Percentiles rank a stretch among this genome's conserved stretches.
These are phyloP conservation scores for Heliconius sara DNA, from an alignment of 2,888 invertebrate species.

Conservation along the genomic window DNA sequence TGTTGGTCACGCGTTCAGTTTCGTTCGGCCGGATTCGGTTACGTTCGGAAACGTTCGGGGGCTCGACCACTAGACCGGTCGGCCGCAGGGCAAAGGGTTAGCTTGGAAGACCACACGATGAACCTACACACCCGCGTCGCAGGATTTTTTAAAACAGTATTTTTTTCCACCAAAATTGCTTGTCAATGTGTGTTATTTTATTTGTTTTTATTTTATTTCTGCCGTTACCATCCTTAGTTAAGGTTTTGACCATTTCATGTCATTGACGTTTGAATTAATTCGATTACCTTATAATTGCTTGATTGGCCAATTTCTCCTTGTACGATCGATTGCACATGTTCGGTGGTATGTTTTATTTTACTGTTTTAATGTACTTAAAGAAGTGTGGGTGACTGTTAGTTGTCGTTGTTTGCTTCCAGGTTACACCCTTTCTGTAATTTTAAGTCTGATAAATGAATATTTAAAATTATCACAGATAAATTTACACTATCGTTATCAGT, in stretches of 20 bases:
- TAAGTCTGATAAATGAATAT: constrained; percentile 52
- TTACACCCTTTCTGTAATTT: constrained; percentile 76
- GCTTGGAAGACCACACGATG: constrained; percentile 81
- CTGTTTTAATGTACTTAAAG: constrained; percentile 68
- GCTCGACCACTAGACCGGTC: constrained; percentile 70
- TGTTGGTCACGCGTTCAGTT: constrained; percentile 77
- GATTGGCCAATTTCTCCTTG: constrained; percentile 65
- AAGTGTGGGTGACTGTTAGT: constrained; percentile 78
- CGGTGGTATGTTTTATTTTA: constrained; percentile 75
- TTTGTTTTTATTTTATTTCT: constrained; percentile 59
- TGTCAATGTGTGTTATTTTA: constrained; percentile 80
- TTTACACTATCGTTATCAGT: constrained; percentile 71
- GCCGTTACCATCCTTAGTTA: constrained; percentile 52
- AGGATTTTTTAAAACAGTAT: constrained; percentile 77
- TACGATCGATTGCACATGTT: constrained; percentile 71
- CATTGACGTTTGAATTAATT: constrained; percentile 64
- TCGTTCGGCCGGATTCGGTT: constrained; percentile 79
- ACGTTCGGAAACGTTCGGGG: constrained; percentile 76
- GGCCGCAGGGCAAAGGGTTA: constrained; percentile 77
- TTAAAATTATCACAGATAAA: constrained; percentile 78
- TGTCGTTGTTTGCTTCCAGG: constrained; percentile 83
- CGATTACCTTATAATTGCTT: constrained; percentile 69
- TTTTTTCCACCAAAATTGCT: constrained; percentile 78
- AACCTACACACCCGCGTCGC: constrained; percentile 81
- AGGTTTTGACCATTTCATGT: constrained; percentile 63